Evolutionary conservation across 2,888 invertebrate species (phyloP).

Genomic region (Conistra vaccinii): DNA sequence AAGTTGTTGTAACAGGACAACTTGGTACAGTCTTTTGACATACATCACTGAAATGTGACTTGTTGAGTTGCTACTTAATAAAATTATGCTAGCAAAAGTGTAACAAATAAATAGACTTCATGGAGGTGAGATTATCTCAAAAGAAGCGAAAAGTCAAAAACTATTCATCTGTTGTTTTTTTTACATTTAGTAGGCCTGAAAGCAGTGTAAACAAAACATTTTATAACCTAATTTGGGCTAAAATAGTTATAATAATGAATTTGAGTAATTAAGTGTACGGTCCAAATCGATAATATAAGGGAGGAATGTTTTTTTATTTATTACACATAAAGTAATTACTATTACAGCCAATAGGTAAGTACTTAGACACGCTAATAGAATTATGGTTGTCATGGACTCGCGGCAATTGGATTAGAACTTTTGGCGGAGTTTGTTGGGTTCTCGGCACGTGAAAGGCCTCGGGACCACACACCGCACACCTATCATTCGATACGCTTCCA

Average conservation of each 20-base stretch:
- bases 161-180: not conserved
- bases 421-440: slow-evolving; percentile 82
- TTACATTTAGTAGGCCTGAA: not conserved
- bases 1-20: not conserved
- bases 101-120: not conserved
- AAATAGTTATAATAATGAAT: not conserved
- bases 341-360: slow-evolving; percentile 52
- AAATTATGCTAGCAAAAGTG: not conserved
- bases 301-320: slow-evolving; percentile 27
- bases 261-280: not conserved
- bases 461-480: slow-evolving; percentile 65
- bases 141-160: not conserved
- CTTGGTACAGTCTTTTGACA: not conserved
- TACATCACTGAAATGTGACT: not conserved
- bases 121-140: not conserved
- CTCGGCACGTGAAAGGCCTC: slow-evolving; percentile 74
- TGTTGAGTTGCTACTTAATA: slow-evolving; percentile 1
- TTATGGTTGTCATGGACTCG: slow-evolving; percentile 75
- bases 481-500: slow-evolving; percentile 75
- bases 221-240: not conserved
- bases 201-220: not conserved
- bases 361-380: slow-evolving; percentile 73
- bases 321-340: slow-evolving; percentile 60
- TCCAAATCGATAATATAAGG: slow-evolving; percentile 6
- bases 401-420: slow-evolving; percentile 85